Evolutionary conservation across 1,140 invertebrate genomes (phyloP).

Genomic region (Drosophila persimilis): DNA sequence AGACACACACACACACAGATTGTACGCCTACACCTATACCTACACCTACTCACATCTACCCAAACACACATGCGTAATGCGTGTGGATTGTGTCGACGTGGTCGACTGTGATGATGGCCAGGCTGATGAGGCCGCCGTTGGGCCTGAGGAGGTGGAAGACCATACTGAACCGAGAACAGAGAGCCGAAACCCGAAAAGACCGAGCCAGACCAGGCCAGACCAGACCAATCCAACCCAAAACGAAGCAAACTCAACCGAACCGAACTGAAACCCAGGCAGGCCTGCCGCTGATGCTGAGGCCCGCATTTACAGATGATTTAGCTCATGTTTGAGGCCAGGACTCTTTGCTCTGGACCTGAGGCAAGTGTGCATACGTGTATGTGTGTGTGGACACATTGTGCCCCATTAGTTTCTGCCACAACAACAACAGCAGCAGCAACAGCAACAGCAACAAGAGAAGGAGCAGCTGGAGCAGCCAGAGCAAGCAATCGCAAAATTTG

Average conservation of each 20-base stretch:
- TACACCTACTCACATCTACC: background rate
- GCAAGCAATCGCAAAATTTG: constrained; percentile 56
- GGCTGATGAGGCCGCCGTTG: constrained; percentile 19
- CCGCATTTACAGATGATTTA: constrained; percentile 82
- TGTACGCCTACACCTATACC: background rate
- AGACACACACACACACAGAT: background rate
- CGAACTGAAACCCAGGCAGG: constrained; percentile 6
- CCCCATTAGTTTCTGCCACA: constrained; percentile 74
- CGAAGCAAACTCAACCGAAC: constrained; percentile 10
- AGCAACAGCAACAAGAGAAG: constrained; percentile 5
- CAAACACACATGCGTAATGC: constrained; percentile 20
- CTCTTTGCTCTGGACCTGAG: constrained; percentile 41
- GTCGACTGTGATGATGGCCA: constrained; percentile 44
- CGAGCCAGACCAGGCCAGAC: background rate
- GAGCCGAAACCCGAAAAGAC: background rate
- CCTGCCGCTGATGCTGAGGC: constrained; percentile 36
- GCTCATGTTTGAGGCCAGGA: constrained; percentile 77
- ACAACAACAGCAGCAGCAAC: constrained; percentile 46
- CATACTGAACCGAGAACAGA: constrained; percentile 10
- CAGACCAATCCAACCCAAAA: constrained; percentile 7
- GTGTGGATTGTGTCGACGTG: constrained; percentile 49
- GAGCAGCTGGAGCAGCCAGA: constrained; percentile 23
- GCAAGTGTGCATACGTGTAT: constrained; percentile 6
- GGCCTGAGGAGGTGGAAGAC: background rate
- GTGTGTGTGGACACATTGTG: constrained; percentile 77